These are phyloP conservation scores for Champsocephalus esox DNA, from an alignment of 2,797 vertebrate genomes.

Conservation along the genomic window DNA sequence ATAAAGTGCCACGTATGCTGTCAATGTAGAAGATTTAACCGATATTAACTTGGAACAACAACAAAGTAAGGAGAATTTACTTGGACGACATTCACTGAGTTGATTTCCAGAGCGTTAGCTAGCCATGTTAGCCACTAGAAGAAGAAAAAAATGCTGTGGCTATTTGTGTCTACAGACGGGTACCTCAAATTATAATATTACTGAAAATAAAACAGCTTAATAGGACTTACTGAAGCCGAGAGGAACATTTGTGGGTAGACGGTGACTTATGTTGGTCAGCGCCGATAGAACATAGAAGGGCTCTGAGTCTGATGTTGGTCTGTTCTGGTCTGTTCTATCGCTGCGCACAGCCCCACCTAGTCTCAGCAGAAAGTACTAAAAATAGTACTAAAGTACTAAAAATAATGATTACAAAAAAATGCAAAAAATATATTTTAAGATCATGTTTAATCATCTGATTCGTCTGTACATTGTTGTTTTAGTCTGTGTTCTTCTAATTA, in stretches of 20 bases:
- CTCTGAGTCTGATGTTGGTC: no score
- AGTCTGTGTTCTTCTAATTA: no score
- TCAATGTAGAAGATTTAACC: neutral
- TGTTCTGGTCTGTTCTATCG: neutral
- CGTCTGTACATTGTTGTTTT: no score
- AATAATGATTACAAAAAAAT: no score
- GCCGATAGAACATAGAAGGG: no score
- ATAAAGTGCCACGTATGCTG: neutral
- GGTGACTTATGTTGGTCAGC: neutral
- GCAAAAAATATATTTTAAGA: no score
- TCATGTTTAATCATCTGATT: no score
- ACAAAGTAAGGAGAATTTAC: neutral
- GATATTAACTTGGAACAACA: neutral
- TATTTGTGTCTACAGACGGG: neutral
- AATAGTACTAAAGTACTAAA: no score
- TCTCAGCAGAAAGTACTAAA: no score
- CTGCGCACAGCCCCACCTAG: no score
- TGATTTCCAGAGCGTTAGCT: neutral
- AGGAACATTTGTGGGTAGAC: rapidly evolving
- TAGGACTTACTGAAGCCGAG: neutral
- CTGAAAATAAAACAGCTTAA: neutral
- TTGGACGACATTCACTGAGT: neutral
- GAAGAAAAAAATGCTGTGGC: neutral
- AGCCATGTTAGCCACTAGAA: neutral
- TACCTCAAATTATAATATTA: neutral